Evolutionary conservation across 2,797 vertebrate species (phyloP), one percentile per base, ranked within the genome.

Genomic region (Xerus rutilus): DNA sequence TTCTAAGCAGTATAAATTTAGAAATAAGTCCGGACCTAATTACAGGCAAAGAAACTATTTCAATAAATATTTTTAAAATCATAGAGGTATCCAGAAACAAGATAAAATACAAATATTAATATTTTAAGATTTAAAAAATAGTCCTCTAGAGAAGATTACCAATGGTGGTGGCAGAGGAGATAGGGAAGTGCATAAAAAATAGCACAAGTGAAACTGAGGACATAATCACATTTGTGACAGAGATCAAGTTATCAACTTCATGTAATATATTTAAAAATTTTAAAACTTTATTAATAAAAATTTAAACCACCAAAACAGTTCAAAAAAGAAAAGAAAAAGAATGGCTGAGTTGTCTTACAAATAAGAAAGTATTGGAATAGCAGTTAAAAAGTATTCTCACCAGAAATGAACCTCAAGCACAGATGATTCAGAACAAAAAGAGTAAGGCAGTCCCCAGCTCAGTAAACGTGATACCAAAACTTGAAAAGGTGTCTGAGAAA

Each of bases 401-500:
- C 28, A 39, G 54, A 83, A 95, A 93, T 90, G 17, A 93, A 76
- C 59, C 35, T 7, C 35, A 67, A 84, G 7, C 21, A 52, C 70
- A 74, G 39, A 79, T 95, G 74, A 97, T 91, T 96, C 87, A 96
- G 39, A 62, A 88, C 9, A 59, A 54, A 78, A 96, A 92, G n/a
- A 39, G 39, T 73, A 95, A 93, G 57, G 73, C 30, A 69, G 20
- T 32, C 23, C 30, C 35, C 15, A 85, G 43, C 12, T 89, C 73
- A 92, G 86, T 81, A 86, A 90, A 73, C 21, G 28, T 81, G 54
- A 90, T 67, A 91, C 69, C 39, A 88, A 85, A 86, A 62, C 54
- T 54, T 54, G 54, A 91, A 81, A 91, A 64, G 62, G 39, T 82
- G 45, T 10, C 45, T 74, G 45, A 78, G 64, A 39, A 67, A 93